phyloP scores from a whole-genome alignment of 2,888 invertebrate species.

The Podabrus alpinus region DNA sequence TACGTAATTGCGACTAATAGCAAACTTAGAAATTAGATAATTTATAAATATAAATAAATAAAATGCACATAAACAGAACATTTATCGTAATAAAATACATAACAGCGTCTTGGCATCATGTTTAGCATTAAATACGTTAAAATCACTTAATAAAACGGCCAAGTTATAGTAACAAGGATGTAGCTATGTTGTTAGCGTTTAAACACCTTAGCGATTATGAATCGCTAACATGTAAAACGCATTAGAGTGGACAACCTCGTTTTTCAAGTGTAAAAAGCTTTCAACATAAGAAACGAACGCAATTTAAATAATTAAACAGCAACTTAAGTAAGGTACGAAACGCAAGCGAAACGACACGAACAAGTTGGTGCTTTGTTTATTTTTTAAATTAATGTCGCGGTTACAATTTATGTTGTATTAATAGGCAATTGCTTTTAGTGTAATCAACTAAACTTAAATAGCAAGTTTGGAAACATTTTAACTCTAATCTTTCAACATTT shows the following conservation, averaged over 20 bases:
- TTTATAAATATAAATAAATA: neutral
- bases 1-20: neutral
- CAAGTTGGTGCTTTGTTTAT: slow-evolving; percentile 2
- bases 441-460: slow-evolving; percentile 50
- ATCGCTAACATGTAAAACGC: slow-evolving; percentile 54
- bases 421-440: slow-evolving; percentile 55
- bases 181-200: slow-evolving; percentile 53
- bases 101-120: slow-evolving; percentile 18
- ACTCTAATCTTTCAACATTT: slow-evolving; percentile 52
- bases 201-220: slow-evolving; percentile 54
- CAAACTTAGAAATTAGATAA: neutral
- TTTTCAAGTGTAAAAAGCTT: slow-evolving; percentile 36
- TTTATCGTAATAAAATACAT: slow-evolving; percentile 13
- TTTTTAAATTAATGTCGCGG: slow-evolving; percentile 43
- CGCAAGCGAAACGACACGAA: slow-evolving; percentile 8
- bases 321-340: neutral
- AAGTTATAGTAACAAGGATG: slow-evolving; percentile 51
- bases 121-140: slow-evolving; percentile 39
- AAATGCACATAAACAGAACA: neutral
- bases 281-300: slow-evolving; percentile 14
- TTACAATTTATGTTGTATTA: slow-evolving; percentile 52
- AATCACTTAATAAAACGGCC: slow-evolving; percentile 50
- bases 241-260: slow-evolving; percentile 49
- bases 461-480: slow-evolving; percentile 50
- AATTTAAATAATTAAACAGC: slow-evolving; percentile 3